Conservation (phyloP, 2,113 vertebrate species). For the Triplophysa tibetana region DNA sequence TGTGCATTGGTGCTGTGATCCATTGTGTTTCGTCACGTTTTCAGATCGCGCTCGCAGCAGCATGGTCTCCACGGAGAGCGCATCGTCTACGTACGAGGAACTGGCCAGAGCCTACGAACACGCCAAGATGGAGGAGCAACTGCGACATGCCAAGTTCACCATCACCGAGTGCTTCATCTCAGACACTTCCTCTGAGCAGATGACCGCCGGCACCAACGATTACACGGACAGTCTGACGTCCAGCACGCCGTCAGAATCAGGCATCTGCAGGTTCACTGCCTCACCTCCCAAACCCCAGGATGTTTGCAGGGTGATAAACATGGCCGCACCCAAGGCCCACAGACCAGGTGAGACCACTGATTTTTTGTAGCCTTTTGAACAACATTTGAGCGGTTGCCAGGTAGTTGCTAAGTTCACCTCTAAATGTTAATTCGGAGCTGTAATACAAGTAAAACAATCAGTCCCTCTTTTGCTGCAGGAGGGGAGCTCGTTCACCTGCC, state of each 20-base stretch:
- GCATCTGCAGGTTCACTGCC: conserved; percentile 97
- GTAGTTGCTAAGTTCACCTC: background rate
- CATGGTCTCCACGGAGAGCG: conserved; percentile 99
- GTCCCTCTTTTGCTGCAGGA: conserved; percentile 64
- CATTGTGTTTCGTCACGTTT: background rate
- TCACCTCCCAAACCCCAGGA: conserved; percentile 98
- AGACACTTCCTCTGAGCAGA: conserved; percentile 96
- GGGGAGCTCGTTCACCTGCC: conserved; percentile 97
- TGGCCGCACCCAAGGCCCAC: conserved; percentile 97
- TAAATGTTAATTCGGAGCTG: background rate
- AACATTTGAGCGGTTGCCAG: too few species aligned
- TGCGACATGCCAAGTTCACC: conserved; percentile 97
- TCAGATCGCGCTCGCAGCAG: conserved; percentile 95
- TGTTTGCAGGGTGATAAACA: conserved; percentile 90
- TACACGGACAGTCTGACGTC: conserved; percentile 98
- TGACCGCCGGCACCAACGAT: conserved; percentile 97
- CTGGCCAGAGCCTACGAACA: conserved; percentile 96
- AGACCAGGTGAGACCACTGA: conserved; percentile 86
- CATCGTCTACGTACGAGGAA: conserved; percentile 98
- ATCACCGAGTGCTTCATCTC: conserved; percentile 99
- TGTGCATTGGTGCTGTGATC: conserved; percentile 39
- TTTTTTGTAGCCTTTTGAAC: too few species aligned
- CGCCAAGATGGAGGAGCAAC: conserved; percentile 98
- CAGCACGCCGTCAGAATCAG: conserved; percentile 96
- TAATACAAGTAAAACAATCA: background rate